A percentile compares a stretch with the other conserved stretches of the same genome.
Conservation (phyloP, 2,113 vertebrate species). For the Heterotilapia buettikoferi region DNA sequence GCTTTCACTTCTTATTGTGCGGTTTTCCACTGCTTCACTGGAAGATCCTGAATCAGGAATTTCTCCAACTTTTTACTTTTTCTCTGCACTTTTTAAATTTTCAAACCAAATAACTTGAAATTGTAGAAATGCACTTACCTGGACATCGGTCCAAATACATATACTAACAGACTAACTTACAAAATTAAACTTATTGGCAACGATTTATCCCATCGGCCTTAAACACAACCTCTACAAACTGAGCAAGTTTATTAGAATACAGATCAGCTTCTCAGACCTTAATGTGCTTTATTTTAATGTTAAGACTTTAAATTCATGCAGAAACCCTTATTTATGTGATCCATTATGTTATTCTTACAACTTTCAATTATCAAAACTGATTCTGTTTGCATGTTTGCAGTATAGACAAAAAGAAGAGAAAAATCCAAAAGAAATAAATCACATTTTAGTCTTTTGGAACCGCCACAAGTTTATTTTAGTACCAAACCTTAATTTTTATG, state of each 20-base stretch:
- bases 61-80: accelerated
- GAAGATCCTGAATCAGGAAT: neutral
- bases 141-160: neutral
- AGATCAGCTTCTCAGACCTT: neutral
- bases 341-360: neutral
- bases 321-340: neutral
- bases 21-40: accelerated
- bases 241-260: neutral
- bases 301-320: neutral
- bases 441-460: neutral
- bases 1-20: accelerated
- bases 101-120: neutral
- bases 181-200: neutral
- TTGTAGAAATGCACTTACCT: accelerated
- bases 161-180: neutral
- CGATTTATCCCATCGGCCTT: neutral
- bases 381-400: neutral
- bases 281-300: neutral
- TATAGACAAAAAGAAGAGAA: neutral
- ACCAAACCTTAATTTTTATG: neutral
- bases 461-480: neutral
- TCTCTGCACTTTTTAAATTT: neutral
- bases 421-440: neutral
- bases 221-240: neutral
- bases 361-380: accelerated